Percentiles rank a stretch among this genome's conserved stretches.
Evolutionary conservation across 2,113 vertebrate genomes (phyloP).

Genomic region (Ptyas mucosa): DNA sequence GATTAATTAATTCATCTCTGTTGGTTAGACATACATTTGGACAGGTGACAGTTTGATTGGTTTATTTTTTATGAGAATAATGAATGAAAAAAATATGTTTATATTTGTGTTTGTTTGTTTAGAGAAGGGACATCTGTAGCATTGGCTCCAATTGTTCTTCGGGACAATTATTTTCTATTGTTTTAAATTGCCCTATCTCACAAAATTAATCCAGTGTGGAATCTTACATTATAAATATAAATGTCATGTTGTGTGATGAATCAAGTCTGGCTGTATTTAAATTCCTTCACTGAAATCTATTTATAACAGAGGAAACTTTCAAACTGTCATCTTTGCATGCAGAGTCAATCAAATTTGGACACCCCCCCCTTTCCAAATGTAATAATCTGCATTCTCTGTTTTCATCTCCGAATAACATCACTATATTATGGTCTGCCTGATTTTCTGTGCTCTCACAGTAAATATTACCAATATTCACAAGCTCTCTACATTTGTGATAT

Average conservation of each 20-base stretch:
- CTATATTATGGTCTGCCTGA: neutral
- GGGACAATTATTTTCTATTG: neutral
- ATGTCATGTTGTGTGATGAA: neutral
- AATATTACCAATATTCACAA: neutral
- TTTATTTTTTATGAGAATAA: neutral
- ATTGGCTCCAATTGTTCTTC: neutral
- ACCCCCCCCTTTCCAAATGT: neutral
- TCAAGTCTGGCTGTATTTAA: neutral
- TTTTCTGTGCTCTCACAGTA: neutral
- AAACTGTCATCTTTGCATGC: neutral
- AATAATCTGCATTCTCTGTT: neutral
- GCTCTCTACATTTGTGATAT: neutral
- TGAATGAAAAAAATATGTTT: neutral
- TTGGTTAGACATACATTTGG: neutral
- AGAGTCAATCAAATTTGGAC: neutral
- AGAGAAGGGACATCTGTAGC: neutral
- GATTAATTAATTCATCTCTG: neutral
- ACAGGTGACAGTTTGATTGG: neutral
- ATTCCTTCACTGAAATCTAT: neutral
- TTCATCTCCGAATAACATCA: neutral
- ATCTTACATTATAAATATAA: neutral
- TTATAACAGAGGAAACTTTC: neutral
- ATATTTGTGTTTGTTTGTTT: neutral
- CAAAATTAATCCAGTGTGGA: neutral
- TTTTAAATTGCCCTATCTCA: neutral